Percentiles rank a stretch among this genome's conserved stretches.
These are phyloP conservation scores for Hydrochoerus hydrochaeris DNA, from an alignment of 2,113 vertebrate species.

Conservation along the genomic window DNA sequence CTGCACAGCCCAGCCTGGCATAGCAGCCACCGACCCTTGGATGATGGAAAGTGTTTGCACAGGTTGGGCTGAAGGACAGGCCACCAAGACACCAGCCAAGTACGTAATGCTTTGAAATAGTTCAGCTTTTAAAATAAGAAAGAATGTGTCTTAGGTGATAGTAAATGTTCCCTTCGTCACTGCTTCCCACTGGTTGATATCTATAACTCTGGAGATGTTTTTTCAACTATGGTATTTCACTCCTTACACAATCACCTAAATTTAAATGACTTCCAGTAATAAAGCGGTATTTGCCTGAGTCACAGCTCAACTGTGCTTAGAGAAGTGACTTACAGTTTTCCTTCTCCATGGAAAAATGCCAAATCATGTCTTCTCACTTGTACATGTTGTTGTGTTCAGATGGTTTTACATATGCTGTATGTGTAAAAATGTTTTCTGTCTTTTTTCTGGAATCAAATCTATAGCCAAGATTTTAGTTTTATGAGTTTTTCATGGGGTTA, in stretches of 20 bases:
- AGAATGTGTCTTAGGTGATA: not conserved
- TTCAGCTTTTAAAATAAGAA: not conserved
- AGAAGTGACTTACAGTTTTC: slow-evolving; percentile 54
- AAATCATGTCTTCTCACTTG: slow-evolving; percentile 58
- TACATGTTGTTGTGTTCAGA: slow-evolving; percentile 65
- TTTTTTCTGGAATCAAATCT: slow-evolving; percentile 48
- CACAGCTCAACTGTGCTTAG: slow-evolving; percentile 23
- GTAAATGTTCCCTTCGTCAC: not conserved
- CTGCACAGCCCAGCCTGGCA: not conserved
- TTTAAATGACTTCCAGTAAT: slow-evolving; percentile 61
- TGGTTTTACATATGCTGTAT: slow-evolving; percentile 73
- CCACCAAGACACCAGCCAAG: not conserved
- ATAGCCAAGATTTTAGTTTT: slow-evolving; percentile 44
- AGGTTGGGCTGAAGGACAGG: not conserved
- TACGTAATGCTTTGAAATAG: not conserved
- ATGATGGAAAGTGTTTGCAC: not conserved
- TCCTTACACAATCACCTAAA: slow-evolving; percentile 52
- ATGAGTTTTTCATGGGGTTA: not conserved
- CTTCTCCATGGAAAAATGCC: slow-evolving; percentile 61
- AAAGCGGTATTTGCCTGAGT: slow-evolving; percentile 8
- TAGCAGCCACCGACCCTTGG: not conserved
- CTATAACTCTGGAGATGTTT: not conserved
- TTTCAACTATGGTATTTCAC: not conserved
- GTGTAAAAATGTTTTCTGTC: slow-evolving; percentile 71
- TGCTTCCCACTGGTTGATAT: not conserved